Evolutionary conservation across 64 coral and sea anemone genomes (phyloP).

Genomic region (Dendronephthya gigantea): DNA sequence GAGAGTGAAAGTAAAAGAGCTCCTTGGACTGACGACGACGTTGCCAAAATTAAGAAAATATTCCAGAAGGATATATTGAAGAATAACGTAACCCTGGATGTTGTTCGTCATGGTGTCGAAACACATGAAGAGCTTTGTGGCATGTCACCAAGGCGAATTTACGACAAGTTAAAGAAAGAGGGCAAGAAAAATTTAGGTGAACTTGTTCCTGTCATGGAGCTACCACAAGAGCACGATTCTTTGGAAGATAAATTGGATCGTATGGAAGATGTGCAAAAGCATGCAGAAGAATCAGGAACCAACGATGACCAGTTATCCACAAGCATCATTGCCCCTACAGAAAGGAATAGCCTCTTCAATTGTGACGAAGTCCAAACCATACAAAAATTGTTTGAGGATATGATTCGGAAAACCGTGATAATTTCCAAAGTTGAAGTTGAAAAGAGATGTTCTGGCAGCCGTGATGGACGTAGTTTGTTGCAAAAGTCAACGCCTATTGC

Average conservation of each 20-base stretch:
- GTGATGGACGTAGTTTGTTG: slow-evolving; percentile 4
- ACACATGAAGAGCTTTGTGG: slow-evolving; percentile 11
- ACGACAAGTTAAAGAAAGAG: slow-evolving; percentile 16
- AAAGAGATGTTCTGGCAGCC: slow-evolving; percentile 9
- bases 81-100: slow-evolving; percentile 10
- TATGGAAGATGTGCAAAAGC: background rate
- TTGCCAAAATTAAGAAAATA: background rate
- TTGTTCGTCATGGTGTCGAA: slow-evolving; percentile 20
- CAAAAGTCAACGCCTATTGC: background rate
- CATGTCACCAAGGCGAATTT: slow-evolving; percentile 14
- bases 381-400: background rate
- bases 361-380: slow-evolving; percentile 8
- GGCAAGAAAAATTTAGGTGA: background rate
- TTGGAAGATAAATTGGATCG: background rate
- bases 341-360: background rate
- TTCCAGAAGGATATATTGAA: background rate
- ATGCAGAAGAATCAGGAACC: background rate
- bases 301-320: background rate
- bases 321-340: background rate
- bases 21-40: slow-evolving; percentile 21
- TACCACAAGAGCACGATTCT: background rate
- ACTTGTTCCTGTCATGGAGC: background rate
- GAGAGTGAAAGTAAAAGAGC: slow-evolving; percentile 11
- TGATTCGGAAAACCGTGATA: background rate
- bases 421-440: slow-evolving; percentile 32